phyloP scores from a whole-genome alignment of 2,113 vertebrate species.

The Hucho hucho region DNA sequence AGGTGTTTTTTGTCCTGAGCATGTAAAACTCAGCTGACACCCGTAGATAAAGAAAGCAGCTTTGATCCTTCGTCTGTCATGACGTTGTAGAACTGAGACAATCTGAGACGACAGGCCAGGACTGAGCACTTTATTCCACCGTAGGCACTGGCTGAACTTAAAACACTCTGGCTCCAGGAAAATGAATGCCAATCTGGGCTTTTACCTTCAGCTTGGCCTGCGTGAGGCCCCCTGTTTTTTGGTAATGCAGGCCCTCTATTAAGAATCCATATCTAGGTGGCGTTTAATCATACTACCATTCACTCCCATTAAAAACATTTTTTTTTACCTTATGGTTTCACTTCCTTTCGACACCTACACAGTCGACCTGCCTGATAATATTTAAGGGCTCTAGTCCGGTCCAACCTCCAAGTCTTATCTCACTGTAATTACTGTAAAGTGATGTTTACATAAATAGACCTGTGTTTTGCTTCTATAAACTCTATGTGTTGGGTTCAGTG shows the following conservation, averaged over 20 bases:
- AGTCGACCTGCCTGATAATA: constrained; percentile 29
- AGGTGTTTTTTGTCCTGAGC: constrained; percentile 55
- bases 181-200: constrained; percentile 60
- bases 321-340: constrained; percentile 58
- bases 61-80: constrained; percentile 65
- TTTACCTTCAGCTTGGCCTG: constrained; percentile 51
- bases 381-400: not conserved
- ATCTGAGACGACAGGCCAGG: constrained; percentile 63
- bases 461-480: too few species aligned
- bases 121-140: constrained; percentile 66
- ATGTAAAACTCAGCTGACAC: constrained; percentile 67
- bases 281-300: constrained; percentile 65
- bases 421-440: too few species aligned
- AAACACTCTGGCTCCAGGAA: constrained; percentile 61
- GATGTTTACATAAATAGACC: too few species aligned
- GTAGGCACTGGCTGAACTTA: constrained; percentile 57
- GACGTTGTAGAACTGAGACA: constrained; percentile 21
- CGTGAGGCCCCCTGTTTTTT: constrained; percentile 40
- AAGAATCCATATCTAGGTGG: constrained; percentile 53
- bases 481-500: too few species aligned
- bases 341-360: constrained; percentile 39
- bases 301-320: constrained; percentile 62
- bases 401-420: too few species aligned
- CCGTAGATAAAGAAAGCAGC: constrained; percentile 57
- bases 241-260: constrained; percentile 38